These are phyloP conservation scores for Calidris pugnax DNA, from an alignment of 2,113 vertebrate genomes.

Conservation along the genomic window DNA sequence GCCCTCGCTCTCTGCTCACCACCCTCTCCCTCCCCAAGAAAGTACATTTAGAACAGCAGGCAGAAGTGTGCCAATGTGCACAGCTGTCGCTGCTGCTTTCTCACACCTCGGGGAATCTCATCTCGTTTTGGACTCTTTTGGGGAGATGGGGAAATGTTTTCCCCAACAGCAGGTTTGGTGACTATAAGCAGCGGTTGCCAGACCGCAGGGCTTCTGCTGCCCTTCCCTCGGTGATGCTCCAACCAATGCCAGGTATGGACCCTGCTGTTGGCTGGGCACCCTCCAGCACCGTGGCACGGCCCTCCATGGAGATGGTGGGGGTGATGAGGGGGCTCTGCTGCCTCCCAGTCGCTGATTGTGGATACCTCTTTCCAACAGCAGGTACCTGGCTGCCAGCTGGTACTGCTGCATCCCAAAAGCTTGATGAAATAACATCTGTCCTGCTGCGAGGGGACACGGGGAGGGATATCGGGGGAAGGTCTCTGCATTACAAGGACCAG, in stretches of 20 bases:
- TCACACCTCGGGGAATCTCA: background rate
- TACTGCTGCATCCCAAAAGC: background rate
- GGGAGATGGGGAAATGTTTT: rapidly evolving
- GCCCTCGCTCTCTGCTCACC: background rate
- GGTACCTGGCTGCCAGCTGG: rapidly evolving
- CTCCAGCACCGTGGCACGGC: rapidly evolving
- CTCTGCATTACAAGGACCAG: background rate
- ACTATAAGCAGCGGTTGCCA: background rate
- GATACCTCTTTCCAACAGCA: background rate
- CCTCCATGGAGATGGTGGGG: background rate
- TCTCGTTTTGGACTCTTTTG: background rate
- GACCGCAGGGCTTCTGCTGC: rapidly evolving
- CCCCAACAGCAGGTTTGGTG: background rate
- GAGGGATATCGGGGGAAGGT: background rate
- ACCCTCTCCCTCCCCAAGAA: background rate
- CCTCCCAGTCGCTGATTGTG: rapidly evolving
- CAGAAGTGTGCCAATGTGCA: background rate
- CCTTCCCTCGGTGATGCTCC: rapidly evolving
- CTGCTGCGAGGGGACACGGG: rapidly evolving
- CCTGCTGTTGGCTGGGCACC: rapidly evolving
- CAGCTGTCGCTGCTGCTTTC: background rate
- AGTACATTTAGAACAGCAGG: background rate
- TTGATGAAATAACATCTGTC: background rate
- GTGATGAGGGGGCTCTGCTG: background rate
- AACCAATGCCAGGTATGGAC: rapidly evolving